Evolutionary conservation across 92 coral and sea anemone species (phyloP).

Genomic region (Desmophyllum pertusum): DNA sequence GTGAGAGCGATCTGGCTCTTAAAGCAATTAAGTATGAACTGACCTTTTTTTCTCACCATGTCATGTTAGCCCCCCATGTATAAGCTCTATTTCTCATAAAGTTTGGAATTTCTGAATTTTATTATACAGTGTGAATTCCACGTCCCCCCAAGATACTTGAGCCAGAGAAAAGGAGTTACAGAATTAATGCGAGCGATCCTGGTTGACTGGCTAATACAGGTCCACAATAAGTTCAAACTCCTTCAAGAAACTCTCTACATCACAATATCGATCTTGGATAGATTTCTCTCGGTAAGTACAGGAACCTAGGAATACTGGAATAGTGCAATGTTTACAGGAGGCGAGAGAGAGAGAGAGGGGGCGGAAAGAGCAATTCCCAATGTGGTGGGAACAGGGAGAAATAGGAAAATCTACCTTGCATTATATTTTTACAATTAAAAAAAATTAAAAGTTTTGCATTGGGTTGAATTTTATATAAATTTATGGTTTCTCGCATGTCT

Average conservation of each 20-base stretch:
- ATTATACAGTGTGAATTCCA: constrained; percentile 60
- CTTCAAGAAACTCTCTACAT: constrained; percentile 94
- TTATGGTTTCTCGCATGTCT: not conserved
- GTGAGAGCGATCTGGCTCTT: too few species aligned
- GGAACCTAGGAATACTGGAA: too few species aligned
- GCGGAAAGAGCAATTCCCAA: too few species aligned
- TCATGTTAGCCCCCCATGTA: too few species aligned
- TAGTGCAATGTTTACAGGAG: too few species aligned
- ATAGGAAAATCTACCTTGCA: not conserved
- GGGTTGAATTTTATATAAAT: not conserved
- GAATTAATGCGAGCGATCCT: constrained; percentile 89
- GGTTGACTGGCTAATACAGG: constrained; percentile 98
- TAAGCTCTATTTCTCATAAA: not conserved
- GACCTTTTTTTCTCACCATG: too few species aligned
- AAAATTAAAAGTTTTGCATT: not conserved
- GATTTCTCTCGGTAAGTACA: constrained; percentile 85
- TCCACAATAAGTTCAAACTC: constrained; percentile 85
- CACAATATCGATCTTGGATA: constrained; percentile 85
- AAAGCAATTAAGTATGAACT: too few species aligned
- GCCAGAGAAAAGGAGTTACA: constrained; percentile 65
- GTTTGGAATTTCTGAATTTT: not conserved
- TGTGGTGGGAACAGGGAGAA: too few species aligned
- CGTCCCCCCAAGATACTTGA: constrained; percentile 79
- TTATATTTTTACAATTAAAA: too few species aligned
- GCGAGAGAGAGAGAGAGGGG: too few species aligned